Evolutionary conservation across 2,888 invertebrate genomes (phyloP).

Genomic region (Sussaba pulchella): DNA sequence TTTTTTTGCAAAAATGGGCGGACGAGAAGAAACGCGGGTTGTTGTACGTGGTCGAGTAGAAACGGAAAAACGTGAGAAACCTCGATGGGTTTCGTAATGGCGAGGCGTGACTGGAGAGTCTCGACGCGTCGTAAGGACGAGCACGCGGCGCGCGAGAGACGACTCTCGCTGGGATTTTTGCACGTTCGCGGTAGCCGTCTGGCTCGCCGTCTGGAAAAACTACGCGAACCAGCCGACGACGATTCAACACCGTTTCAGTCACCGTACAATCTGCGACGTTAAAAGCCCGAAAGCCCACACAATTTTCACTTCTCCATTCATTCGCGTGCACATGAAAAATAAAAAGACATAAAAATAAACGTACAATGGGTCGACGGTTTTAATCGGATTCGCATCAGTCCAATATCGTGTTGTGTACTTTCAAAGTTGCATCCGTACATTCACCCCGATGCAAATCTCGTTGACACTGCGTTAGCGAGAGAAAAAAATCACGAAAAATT

Average conservation of each 20-base stretch:
- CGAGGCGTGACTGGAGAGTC: conserved; percentile 62
- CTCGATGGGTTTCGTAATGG: conserved; percentile 58
- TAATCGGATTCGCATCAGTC: conserved; percentile 29
- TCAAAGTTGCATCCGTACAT: not conserved
- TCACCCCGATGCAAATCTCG: conserved; percentile 26
- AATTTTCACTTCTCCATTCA: conserved; percentile 6
- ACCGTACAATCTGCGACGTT: not conserved
- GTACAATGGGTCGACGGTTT: conserved; percentile 15
- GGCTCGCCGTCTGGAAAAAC: conserved; percentile 46
- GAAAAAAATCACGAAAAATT: conserved; percentile 25
- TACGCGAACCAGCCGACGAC: not conserved
- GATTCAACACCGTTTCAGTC: not conserved
- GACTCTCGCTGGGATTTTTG: conserved; percentile 56
- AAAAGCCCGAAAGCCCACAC: not conserved
- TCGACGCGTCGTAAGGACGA: conserved; percentile 1
- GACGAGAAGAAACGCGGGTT: not conserved
- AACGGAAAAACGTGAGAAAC: conserved; percentile 62
- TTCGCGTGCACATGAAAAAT: not conserved
- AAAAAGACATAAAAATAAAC: conserved; percentile 6
- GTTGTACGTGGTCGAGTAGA: conserved; percentile 57
- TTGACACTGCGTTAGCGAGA: conserved; percentile 37
- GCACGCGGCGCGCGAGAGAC: conserved; percentile 32
- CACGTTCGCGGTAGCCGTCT: conserved; percentile 53
- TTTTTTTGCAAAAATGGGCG: conserved; percentile 1
- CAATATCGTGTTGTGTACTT: conserved; percentile 14